Evolutionary conservation across 1,140 invertebrate genomes (phyloP).

Genomic region (Aradophagus sp.): DNA sequence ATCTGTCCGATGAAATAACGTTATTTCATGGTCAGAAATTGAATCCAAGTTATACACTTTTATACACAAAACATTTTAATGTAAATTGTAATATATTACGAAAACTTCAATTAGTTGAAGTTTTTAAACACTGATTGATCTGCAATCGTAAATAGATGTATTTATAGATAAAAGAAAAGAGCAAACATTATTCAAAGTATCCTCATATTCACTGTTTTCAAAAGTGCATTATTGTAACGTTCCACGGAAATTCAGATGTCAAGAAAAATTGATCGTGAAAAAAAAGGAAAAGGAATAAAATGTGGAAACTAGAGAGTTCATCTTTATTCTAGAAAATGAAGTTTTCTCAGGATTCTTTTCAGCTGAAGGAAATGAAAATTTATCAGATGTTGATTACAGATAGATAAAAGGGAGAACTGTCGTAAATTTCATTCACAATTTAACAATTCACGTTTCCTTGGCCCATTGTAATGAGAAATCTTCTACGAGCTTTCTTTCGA

Average conservation of each 20-base stretch:
- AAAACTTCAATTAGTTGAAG: too few species aligned
- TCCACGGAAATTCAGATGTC: neutral
- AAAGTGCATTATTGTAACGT: neutral
- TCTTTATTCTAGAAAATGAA: conserved; percentile 22
- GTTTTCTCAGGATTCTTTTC: conserved; percentile 14
- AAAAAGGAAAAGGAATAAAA: conserved; percentile 9
- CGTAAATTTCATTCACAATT: conserved; percentile 26
- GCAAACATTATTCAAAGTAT: too few species aligned
- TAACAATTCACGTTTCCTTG: conserved; percentile 24
- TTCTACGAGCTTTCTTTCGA: conserved; percentile 10
- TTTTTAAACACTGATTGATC: too few species aligned
- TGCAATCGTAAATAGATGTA: too few species aligned
- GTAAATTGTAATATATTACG: too few species aligned
- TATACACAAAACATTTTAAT: too few species aligned
- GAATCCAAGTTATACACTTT: too few species aligned
- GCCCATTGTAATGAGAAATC: conserved; percentile 34
- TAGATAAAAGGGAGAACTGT: conserved; percentile 34
- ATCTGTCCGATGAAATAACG: too few species aligned
- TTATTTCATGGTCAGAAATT: too few species aligned
- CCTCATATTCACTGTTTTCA: too few species aligned
- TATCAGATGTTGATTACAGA: conserved; percentile 42
- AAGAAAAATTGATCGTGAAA: too few species aligned
- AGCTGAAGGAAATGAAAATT: conserved; percentile 29
- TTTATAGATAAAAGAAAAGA: too few species aligned
- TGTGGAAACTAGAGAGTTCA: conserved; percentile 10